Evolutionary conservation across 1,140 invertebrate species (phyloP).

Genomic region (Anoplophora glabripennis): DNA sequence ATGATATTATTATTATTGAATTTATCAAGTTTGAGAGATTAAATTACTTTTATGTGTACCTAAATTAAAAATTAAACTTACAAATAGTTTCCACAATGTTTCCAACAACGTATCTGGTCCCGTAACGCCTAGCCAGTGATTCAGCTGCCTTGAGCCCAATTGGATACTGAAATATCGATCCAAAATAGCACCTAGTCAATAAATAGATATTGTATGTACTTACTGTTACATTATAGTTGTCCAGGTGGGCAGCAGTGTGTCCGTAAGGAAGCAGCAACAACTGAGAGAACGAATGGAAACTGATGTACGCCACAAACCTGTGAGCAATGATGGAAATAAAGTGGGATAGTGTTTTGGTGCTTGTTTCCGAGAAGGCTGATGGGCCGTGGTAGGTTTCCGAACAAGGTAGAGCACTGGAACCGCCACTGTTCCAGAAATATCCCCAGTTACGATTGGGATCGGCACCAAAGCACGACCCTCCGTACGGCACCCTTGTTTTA

Average conservation of each 20-base stretch:
- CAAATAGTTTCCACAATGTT: constrained; percentile 58
- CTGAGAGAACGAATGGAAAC: constrained; percentile 76
- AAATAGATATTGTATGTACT: constrained; percentile 16
- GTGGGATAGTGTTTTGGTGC: constrained; percentile 59
- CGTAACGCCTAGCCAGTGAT: constrained; percentile 56
- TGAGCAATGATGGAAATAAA: constrained; percentile 53
- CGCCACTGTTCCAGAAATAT: constrained; percentile 65
- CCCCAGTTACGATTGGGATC: constrained; percentile 76
- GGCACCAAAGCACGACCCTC: constrained; percentile 56
- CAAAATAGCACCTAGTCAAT: too few species aligned
- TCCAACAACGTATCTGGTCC: constrained; percentile 61
- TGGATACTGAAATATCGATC: constrained; percentile 43
- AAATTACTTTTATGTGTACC: too few species aligned
- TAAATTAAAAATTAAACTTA: constrained; percentile 51
- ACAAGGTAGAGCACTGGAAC: constrained; percentile 67
- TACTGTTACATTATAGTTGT: constrained; percentile 64
- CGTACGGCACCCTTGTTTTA: constrained; percentile 62
- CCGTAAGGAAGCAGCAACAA: constrained; percentile 71
- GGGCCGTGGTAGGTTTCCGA: constrained; percentile 68
- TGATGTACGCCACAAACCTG: constrained; percentile 64
- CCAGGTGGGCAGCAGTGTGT: constrained; percentile 55
- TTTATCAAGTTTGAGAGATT: too few species aligned
- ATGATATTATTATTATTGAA: too few species aligned
- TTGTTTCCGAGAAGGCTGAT: constrained; percentile 69
- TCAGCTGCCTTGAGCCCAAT: constrained; percentile 59